These are phyloP conservation scores for Triplophysa tibetana DNA, from an alignment of 2,113 vertebrate species.

Conservation along the genomic window DNA sequence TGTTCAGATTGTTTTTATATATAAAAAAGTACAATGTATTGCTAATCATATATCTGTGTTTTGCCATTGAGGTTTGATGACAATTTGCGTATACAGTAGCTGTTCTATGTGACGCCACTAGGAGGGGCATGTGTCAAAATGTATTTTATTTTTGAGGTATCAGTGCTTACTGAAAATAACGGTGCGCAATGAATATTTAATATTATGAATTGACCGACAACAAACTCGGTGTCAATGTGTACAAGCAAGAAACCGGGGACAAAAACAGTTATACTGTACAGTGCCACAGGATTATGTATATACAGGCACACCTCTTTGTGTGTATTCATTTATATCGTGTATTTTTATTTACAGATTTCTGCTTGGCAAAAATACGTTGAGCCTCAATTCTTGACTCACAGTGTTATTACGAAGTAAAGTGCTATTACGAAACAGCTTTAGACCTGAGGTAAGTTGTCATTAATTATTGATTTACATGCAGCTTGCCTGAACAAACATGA, in stretches of 20 bases:
- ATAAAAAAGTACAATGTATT: neutral
- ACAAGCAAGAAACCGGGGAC: too few relatives aligned
- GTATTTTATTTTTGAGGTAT: neutral
- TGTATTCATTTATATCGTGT: neutral
- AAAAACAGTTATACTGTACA: too few relatives aligned
- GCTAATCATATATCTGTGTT: too few relatives aligned
- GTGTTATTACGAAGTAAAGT: slow-evolving; percentile 18
- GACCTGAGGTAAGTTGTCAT: slow-evolving; percentile 26
- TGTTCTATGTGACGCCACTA: slow-evolving; percentile 60
- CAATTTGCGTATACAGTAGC: neutral
- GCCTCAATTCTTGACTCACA: slow-evolving; percentile 17
- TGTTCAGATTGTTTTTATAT: too few relatives aligned
- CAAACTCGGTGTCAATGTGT: too few relatives aligned
- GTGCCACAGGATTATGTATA: too few relatives aligned
- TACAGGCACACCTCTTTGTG: too few relatives aligned
- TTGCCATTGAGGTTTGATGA: neutral
- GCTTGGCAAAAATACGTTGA: neutral
- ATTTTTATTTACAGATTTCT: slow-evolving; percentile 1
- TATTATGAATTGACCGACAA: too few relatives aligned
- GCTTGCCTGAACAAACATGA: slow-evolving; percentile 5
- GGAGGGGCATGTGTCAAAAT: slow-evolving; percentile 65
- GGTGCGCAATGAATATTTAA: too few relatives aligned
- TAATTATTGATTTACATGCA: slow-evolving; percentile 38
- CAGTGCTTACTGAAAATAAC: neutral
- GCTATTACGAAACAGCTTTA: slow-evolving; percentile 22